Evolutionary conservation across 2,113 vertebrate species (phyloP), one percentile per base, ranked within the genome.

Genomic region (Pollachius pollachius): DNA sequence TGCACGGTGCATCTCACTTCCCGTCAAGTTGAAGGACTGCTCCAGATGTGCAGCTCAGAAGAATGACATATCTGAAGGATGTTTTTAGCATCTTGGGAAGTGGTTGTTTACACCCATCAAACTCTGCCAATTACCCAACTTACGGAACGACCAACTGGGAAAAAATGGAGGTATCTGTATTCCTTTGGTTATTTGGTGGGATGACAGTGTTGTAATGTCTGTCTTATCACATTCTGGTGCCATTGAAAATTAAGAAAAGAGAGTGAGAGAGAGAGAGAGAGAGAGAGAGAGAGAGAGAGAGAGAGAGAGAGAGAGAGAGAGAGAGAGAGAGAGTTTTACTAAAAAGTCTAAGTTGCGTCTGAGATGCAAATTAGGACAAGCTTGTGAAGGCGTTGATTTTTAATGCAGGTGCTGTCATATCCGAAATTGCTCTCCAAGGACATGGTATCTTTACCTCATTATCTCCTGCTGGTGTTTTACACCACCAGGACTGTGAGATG

Each of bases 181-280:
- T 88, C 90, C 41, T 84, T 88, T 90, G 88, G 87, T 88, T 93
- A 94, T 94, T 95, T 94, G 92, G 89, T 90, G 90, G 89, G 89
- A 92, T 91, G 82, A 72, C 91, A 85, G 92, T 89, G 90, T 88
- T 91, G 82, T 6, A 5, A 11, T 41, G 4, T 2, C 85, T 91
- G 92, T 94, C 95, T 95, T 95, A 95, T 93, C 94, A 94, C 94
- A 81, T 91, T 1, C 64, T 85, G 81, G 87, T 81, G 81, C 83
- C 67, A 77, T 67, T 69, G 73, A 76, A 88, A 48, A 48, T 48
- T 9, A 11, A 48, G 41, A 48, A 48, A 30, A 30, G 82, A 89
- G 73, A 88, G 30, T 2, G 4, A 30, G 30, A 30, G 77, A 67
- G 52, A 77, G 48, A 23, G 21, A 23, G 21, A 23, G 21, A 23